Percentiles rank a stretch among this genome's conserved stretches.
These are phyloP conservation scores for Vanessa atalanta DNA, from an alignment of 1,140 invertebrate genomes.

Conservation along the genomic window DNA sequence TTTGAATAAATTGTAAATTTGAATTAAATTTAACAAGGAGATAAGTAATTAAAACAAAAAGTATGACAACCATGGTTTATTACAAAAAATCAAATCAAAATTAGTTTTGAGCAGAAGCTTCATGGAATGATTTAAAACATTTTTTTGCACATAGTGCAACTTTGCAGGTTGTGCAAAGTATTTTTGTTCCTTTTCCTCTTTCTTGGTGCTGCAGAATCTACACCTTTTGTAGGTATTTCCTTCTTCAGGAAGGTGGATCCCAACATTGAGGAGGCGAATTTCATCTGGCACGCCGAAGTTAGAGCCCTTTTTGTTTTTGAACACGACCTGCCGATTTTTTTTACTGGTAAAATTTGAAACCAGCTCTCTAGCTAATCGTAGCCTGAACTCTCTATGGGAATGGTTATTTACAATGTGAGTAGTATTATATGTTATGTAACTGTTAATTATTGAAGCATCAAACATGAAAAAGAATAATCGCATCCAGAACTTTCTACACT, in stretches of 20 bases:
- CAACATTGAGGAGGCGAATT: conserved; percentile 38
- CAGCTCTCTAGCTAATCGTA: conserved; percentile 9
- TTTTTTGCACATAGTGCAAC: conserved; percentile 22
- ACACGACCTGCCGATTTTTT: background rate
- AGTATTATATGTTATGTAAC: conserved; percentile 30
- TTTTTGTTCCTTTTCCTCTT: no score
- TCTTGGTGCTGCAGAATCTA: no score
- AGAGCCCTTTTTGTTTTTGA: conserved; percentile 4
- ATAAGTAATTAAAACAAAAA: background rate
- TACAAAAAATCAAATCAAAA: background rate
- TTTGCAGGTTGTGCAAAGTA: conserved; percentile 27
- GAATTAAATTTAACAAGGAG: conserved; percentile 6
- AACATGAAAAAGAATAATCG: conserved; percentile 36
- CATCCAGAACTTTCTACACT: conserved; percentile 37
- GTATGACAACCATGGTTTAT: background rate
- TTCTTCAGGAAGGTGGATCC: conserved; percentile 34
- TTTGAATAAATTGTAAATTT: conserved; percentile 12
- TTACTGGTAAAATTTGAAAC: background rate
- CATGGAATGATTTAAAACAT: conserved; percentile 30
- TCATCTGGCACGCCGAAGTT: conserved; percentile 36
- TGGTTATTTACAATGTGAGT: conserved; percentile 6
- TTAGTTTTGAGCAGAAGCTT: background rate
- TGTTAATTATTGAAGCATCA: conserved; percentile 34
- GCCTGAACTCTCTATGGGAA: conserved; percentile 17
- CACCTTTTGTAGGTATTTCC: no score